These are phyloP conservation scores for Caradrina kadenii DNA, from an alignment of 2,888 invertebrate genomes.

Conservation along the genomic window DNA sequence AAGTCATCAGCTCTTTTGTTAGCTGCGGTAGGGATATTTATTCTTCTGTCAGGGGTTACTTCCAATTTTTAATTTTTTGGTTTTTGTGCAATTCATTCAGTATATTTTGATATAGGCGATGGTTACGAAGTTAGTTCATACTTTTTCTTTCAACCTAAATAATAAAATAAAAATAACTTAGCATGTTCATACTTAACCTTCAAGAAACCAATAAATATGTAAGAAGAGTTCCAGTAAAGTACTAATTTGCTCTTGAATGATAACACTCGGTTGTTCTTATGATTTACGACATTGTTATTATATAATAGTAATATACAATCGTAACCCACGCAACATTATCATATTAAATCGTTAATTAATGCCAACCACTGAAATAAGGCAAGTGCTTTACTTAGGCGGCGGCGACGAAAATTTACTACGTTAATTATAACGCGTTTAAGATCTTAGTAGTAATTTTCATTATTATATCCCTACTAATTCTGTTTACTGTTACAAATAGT, in stretches of 20 bases:
- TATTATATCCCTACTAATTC: slow-evolving; percentile 33
- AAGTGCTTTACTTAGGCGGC: slow-evolving; percentile 29
- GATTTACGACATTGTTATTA: slow-evolving; percentile 64
- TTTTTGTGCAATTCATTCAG: not conserved
- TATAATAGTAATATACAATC: slow-evolving; percentile 65
- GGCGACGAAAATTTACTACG: slow-evolving; percentile 35
- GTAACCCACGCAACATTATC: slow-evolving; percentile 52
- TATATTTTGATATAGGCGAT: not conserved
- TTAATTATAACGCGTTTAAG: slow-evolving; percentile 43
- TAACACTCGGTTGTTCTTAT: slow-evolving; percentile 45
- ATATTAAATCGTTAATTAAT: slow-evolving; percentile 68
- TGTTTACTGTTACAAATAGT: slow-evolving; percentile 32
- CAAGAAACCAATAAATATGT: slow-evolving; percentile 31
- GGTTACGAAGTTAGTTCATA: not conserved
- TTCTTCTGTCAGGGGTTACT: too few relatives aligned
- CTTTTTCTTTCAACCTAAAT: not conserved
- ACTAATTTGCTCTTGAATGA: slow-evolving; percentile 39
- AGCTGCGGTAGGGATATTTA: too few relatives aligned
- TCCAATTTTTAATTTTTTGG: too few relatives aligned
- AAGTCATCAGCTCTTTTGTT: too few relatives aligned
- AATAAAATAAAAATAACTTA: slow-evolving; percentile 22
- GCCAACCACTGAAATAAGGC: slow-evolving; percentile 58
- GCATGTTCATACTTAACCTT: slow-evolving; percentile 19
- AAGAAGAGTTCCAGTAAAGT: slow-evolving; percentile 17
- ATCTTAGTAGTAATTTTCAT: slow-evolving; percentile 30